These are phyloP conservation scores for Pemphredon lugubris DNA, from an alignment of 2,888 invertebrate genomes.

Conservation along the genomic window DNA sequence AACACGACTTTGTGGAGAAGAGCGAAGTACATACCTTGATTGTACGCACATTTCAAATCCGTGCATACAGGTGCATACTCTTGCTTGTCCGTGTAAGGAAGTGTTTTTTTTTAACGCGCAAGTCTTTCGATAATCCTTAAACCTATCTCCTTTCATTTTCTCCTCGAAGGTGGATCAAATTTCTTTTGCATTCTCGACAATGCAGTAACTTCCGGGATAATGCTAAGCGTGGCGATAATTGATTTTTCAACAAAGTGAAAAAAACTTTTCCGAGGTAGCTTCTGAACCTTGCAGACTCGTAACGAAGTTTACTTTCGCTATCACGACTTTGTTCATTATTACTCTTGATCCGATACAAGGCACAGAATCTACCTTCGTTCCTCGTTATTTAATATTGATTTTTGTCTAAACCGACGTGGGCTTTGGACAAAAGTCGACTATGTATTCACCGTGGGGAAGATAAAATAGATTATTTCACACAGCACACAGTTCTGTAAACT, in stretches of 20 bases:
- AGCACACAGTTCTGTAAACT: constrained; percentile 64
- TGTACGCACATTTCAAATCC: constrained; percentile 1
- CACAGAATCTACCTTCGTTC: constrained; percentile 30
- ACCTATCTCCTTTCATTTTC: too few relatives aligned
- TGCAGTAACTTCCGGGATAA: constrained; percentile 20
- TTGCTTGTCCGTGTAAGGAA: constrained; percentile 14
- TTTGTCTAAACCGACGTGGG: constrained; percentile 37
- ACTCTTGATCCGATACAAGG: constrained; percentile 19
- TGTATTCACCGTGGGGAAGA: constrained; percentile 48
- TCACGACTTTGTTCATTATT: neutral
- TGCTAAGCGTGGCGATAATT: constrained; percentile 38
- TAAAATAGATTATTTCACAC: constrained; percentile 64
- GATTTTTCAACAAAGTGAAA: constrained; percentile 31
- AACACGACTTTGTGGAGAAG: neutral
- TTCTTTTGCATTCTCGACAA: too few relatives aligned
- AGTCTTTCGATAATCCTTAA: neutral
- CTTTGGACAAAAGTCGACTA: constrained; percentile 44
- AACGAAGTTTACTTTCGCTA: neutral
- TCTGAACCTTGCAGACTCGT: constrained; percentile 33
- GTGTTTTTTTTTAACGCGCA: constrained; percentile 3
- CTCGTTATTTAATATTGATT: constrained; percentile 41
- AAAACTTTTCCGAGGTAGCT: constrained; percentile 23
- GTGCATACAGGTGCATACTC: constrained; percentile 7
- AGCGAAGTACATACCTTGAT: too few relatives aligned
- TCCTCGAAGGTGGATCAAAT: too few relatives aligned